Percentiles rank a stretch among this genome's conserved stretches.
These are phyloP conservation scores for Perca fluviatilis DNA, from an alignment of 2,113 vertebrate species.

Conservation along the genomic window DNA sequence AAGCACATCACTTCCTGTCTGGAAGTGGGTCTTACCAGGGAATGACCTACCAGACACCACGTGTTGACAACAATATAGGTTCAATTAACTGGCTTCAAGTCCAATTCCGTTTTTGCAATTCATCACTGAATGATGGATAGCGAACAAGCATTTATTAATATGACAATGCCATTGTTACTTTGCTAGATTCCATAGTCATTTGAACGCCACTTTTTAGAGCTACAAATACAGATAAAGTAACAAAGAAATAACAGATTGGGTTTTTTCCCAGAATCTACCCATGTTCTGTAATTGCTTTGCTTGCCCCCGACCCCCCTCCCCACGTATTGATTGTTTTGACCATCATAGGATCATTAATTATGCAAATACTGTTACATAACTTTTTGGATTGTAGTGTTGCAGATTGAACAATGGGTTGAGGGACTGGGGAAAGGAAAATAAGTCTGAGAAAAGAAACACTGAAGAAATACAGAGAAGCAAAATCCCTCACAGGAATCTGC, in stretches of 20 bases:
- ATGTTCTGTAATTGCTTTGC: not conserved
- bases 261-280: not conserved
- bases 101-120: not conserved
- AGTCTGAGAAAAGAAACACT: conserved; percentile 1
- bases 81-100: not conserved
- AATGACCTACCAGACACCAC: not conserved
- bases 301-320: no score
- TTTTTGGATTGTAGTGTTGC: not conserved
- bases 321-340: not conserved
- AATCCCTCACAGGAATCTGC: conserved; percentile 52
- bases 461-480: conserved; percentile 20
- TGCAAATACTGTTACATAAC: not conserved
- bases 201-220: not conserved
- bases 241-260: not conserved
- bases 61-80: not conserved
- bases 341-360: not conserved
- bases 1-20: not conserved
- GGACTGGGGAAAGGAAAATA: not conserved
- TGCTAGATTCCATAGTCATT: not conserved
- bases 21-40: not conserved
- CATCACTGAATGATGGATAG: not conserved
- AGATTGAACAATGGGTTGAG: not conserved
- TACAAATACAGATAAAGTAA: not conserved
- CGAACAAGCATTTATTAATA: not conserved
- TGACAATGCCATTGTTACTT: not conserved